Conservation (phyloP, 2,797 vertebrate species). For the Antrozous pallidus region DNA sequence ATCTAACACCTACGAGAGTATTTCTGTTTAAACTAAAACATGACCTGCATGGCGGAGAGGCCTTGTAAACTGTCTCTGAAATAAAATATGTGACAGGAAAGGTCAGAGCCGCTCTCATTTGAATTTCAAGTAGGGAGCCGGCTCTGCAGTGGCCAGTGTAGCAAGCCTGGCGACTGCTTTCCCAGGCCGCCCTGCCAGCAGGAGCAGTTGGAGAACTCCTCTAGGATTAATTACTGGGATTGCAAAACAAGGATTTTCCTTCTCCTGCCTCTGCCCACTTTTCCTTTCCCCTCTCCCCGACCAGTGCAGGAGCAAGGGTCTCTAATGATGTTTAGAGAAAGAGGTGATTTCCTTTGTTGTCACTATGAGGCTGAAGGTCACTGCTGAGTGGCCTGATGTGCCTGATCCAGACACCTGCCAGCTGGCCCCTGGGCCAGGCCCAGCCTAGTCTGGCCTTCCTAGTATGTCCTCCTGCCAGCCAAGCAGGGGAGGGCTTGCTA, state of each 20-base stretch:
- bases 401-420: conserved; percentile 67
- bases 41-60: conserved; percentile 86
- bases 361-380: conserved; percentile 73
- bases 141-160: conserved; percentile 52
- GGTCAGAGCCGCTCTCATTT: conserved; percentile 85
- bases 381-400: conserved; percentile 39
- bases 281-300: conserved; percentile 49
- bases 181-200: conserved; percentile 74
- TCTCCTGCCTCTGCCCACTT: conserved; percentile 40
- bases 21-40: conserved; percentile 90
- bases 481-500: conserved; percentile 65
- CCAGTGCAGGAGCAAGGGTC: conserved; percentile 67
- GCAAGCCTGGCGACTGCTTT: conserved; percentile 72
- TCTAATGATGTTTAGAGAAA: conserved; percentile 77
- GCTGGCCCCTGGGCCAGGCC: conserved; percentile 47
- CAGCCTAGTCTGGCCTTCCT: conserved; percentile 49
- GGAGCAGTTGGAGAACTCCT: conserved; percentile 83
- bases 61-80: conserved; percentile 88
- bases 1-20: conserved; percentile 86
- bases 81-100: conserved; percentile 88
- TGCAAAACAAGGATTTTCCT: conserved; percentile 83
- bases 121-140: conserved; percentile 86
- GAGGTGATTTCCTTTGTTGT: conserved; percentile 73
- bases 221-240: conserved; percentile 86
- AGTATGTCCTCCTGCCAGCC: conserved; percentile 57